Evolutionary conservation across 2,113 vertebrate genomes (phyloP).

Genomic region (Amazona vittata): DNA sequence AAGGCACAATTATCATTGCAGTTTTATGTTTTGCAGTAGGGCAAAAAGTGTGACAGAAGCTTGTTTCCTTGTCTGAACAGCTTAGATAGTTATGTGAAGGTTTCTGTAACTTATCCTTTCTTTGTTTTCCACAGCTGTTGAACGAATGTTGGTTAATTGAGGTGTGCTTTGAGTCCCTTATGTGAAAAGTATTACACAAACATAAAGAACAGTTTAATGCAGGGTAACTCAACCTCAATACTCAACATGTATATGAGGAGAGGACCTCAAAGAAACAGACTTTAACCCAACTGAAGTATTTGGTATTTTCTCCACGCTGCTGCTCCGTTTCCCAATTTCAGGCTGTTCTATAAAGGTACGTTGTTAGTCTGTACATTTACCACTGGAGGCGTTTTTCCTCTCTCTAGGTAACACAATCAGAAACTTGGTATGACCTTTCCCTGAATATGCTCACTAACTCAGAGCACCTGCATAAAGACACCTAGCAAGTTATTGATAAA

Average conservation of each 20-base stretch:
- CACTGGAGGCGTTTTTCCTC: neutral
- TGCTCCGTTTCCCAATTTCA: neutral
- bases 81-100: neutral
- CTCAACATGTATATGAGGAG: neutral
- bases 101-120: neutral
- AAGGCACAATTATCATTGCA: neutral
- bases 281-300: neutral
- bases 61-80: neutral
- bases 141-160: neutral
- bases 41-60: neutral
- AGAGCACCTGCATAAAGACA: neutral
- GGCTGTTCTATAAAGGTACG: neutral
- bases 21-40: neutral
- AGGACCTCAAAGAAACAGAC: neutral
- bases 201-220: neutral
- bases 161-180: neutral
- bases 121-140: neutral
- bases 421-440: neutral
- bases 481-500: neutral
- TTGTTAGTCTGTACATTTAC: neutral
- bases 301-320: neutral
- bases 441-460: neutral
- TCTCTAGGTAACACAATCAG: neutral
- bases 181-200: neutral
- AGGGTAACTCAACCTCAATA: neutral